phyloP scores from a whole-genome alignment of 2,113 vertebrate genomes.

The Lamprotornis superbus region DNA sequence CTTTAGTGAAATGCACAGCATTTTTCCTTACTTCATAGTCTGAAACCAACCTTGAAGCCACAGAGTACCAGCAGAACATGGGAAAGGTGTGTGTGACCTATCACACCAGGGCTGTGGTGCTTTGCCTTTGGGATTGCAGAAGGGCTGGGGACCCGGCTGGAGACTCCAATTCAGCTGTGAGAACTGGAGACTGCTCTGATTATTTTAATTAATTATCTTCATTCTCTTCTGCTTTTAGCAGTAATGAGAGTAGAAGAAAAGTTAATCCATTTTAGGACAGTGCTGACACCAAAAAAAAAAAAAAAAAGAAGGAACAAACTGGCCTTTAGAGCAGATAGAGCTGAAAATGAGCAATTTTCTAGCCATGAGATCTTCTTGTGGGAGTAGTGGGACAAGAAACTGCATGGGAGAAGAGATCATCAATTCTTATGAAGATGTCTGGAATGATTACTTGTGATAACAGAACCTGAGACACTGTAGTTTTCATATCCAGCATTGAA shows the following conservation, averaged over 20 bases:
- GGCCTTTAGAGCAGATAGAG: not conserved
- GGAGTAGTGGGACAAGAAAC: not conserved
- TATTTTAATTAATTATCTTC: not conserved
- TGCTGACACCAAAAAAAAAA: not conserved
- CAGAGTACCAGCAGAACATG: not conserved
- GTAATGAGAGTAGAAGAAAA: not conserved
- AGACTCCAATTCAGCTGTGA: not conserved
- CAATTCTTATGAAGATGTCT: not conserved
- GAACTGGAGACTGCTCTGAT: not conserved
- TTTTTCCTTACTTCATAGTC: not conserved
- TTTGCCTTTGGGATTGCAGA: not conserved
- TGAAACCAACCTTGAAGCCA: not conserved
- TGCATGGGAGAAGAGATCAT: not conserved
- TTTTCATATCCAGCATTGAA: not conserved
- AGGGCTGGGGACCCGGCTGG: not conserved
- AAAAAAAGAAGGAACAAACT: not conserved
- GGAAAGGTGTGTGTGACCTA: not conserved
- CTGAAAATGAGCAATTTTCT: constrained; percentile 14
- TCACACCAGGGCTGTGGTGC: not conserved
- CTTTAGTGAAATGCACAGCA: not conserved
- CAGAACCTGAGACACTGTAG: not conserved
- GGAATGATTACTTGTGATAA: not conserved
- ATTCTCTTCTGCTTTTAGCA: not conserved
- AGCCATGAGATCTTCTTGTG: not conserved
- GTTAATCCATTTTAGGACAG: not conserved